Evolutionary conservation across 2,888 invertebrate species (phyloP), one percentile per base, ranked within the genome.

Genomic region (Philopedon plagiatum): DNA sequence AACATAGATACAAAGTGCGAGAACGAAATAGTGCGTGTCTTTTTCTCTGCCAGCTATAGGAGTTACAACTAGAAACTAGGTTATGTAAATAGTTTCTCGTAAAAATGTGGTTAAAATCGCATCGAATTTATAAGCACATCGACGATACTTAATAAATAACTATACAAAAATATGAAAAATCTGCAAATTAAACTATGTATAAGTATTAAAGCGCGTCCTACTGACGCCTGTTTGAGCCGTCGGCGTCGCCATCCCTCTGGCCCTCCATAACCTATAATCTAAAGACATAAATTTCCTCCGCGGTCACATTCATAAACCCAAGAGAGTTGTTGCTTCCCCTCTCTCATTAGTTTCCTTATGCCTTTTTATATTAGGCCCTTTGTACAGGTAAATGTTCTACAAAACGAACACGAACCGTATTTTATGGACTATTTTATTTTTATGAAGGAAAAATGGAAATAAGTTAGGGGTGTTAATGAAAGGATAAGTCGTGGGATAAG

Each of bases 301-400:
- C 57, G 56, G 64, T 56, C 64, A 39, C 37, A 39, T 19, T 29
- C 58, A 39, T 8, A 51, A 21, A 54, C 41, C n/a, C n/a, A 19
- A 23, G 19, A 44, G 58, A 32, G 23, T 60, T 51, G 34, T 32
- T 21, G 13, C 63, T 61, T 39, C 61, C 66, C 56, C 29, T 15
- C 23, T 37, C 65, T 32, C 61, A 56, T 66, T 71, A 71, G 13
- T 66, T 61, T 18, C 49, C 46, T 41, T 41, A 56, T 15, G 66
- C 32, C 56, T 32, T 71, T 71, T 71, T 61, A 21, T 46, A 71
- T 65, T 60, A 66, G 18, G 71, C 41, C 49, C 71, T 57, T 70
- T 60, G 61, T 57, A 54, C 71, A 66, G 66, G 71, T 66, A 71
- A 66, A 71, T 61, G 62, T 51, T 51, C 68, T 32, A 62, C 68